These are phyloP conservation scores for Zoanthus sansibaricus DNA, from an alignment of 92 coral and sea anemone species.

Conservation along the genomic window DNA sequence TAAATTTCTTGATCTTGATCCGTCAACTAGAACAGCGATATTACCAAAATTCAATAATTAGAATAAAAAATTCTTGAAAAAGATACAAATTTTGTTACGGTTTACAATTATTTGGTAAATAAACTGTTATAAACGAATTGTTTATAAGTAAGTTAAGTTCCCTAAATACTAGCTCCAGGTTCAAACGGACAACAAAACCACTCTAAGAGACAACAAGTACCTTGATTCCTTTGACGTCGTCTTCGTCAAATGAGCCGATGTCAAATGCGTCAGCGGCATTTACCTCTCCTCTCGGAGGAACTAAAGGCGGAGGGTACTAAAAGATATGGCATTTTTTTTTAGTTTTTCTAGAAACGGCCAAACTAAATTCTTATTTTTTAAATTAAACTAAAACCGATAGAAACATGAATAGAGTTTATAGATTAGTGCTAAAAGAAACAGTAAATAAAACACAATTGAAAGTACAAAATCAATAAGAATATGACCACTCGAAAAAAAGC, in stretches of 20 bases:
- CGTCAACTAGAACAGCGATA: slow-evolving; percentile 66
- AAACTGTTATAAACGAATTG: no score
- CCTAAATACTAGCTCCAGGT: no score
- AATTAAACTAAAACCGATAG: no score
- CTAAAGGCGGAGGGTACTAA: slow-evolving; percentile 92
- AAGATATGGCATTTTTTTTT: neutral
- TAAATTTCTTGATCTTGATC: slow-evolving; percentile 97
- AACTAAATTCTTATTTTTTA: neutral
- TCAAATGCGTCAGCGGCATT: slow-evolving; percentile 99
- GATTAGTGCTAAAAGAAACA: no score
- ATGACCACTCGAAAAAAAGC: no score
- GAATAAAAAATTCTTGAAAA: neutral
- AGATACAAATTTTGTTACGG: no score
- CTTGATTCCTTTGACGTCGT: slow-evolving; percentile 99
- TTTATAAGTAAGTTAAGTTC: no score
- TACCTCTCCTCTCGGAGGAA: slow-evolving; percentile 99
- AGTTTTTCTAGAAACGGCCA: neutral
- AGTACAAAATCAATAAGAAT: no score
- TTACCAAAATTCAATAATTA: neutral
- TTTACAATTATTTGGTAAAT: no score
- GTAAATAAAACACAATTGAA: no score
- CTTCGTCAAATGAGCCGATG: slow-evolving; percentile 99
- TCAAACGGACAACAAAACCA: no score
- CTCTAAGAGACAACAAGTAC: slow-evolving; percentile 20
- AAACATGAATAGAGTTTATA: no score